Evolutionary conservation across 1,140 invertebrate genomes (phyloP).

Genomic region (Meloidogyne hapla): DNA sequence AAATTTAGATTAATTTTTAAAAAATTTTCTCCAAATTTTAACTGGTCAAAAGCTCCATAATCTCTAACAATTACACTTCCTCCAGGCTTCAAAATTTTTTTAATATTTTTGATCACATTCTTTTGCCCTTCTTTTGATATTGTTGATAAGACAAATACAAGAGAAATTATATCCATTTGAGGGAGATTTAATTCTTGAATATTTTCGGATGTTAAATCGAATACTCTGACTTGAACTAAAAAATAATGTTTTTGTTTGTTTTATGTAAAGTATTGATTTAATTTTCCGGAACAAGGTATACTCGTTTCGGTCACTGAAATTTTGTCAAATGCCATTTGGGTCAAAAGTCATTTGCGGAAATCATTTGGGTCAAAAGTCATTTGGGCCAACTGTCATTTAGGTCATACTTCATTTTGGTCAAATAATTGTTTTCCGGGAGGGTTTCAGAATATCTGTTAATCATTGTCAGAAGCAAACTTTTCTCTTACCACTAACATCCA

Average conservation of each 20-base stretch:
- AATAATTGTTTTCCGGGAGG: no score
- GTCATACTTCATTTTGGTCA: no score
- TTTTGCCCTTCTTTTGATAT: conserved; percentile 78
- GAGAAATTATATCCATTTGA: conserved; percentile 71
- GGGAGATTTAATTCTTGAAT: conserved; percentile 51
- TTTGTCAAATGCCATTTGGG: no score
- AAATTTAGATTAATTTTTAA: neutral
- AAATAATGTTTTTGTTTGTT: no score
- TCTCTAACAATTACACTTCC: conserved; percentile 33
- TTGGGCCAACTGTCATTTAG: no score
- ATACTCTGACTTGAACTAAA: conserved; percentile 28
- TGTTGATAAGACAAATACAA: conserved; percentile 79
- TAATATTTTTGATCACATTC: conserved; percentile 73
- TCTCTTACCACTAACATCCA: neutral
- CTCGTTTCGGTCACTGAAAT: no score
- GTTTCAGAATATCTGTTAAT: conserved; percentile 19
- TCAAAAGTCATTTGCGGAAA: no score
- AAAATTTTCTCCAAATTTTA: neutral
- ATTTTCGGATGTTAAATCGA: conserved; percentile 39
- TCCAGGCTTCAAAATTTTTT: conserved; percentile 64
- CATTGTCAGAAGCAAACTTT: conserved; percentile 23
- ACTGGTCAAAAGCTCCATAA: conserved; percentile 75
- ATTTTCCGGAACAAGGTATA: no score
- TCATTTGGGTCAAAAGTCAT: no score
- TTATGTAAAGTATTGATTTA: no score